Evolutionary conservation across 2,888 invertebrate species (phyloP), one percentile per base, ranked within the genome.

Genomic region (Steinernema scapterisci): DNA sequence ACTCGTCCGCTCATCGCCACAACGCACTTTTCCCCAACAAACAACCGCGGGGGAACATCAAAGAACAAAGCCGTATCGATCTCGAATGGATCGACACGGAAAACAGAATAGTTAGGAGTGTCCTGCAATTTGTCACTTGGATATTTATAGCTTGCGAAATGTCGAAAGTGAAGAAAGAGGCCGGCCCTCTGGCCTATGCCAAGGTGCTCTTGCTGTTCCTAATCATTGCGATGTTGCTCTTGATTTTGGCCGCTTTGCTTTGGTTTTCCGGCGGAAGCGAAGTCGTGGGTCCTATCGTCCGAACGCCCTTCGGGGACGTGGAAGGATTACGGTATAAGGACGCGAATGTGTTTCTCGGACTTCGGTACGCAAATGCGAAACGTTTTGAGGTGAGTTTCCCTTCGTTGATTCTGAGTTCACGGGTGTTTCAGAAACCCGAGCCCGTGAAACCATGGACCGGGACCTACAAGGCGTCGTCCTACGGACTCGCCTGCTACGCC

Each of bases 261-360:
- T 38, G 38, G 38, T 6, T 38, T 9, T 38, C 38, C 38, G 5
- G 9, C 9, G 38, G 38, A 38, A 38, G 38, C 38, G 38, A 9
- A 38, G 9, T 38, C 38, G 9, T 6, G 9, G 38, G 9, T 38
- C 21, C 54, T 9, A 54, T 54, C 25, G 54, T 54, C 21, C 1
- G 25, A 54, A 80, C 81, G 43, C 75, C 77, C 0, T 77, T 78
- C 27, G 82, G 82, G 70, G 72, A 71, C 21, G 71, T 80, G 11
- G 72, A 77, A 46, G 82, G 82, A 75, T 80, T 81, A 25, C 74
- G 77, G 19, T 74, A 74, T 51, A 70, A 73, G 13, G 25, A 16
- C 1, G 73, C 80, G 0, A 78, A 82, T 23, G 76, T 81, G 27
- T 82, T 78, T 72, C 25, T 73, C 0, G 73, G 73, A 7, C 11